phyloP scores from a whole-genome alignment of 2,113 vertebrate genomes.

The Anseranas semipalmata region DNA sequence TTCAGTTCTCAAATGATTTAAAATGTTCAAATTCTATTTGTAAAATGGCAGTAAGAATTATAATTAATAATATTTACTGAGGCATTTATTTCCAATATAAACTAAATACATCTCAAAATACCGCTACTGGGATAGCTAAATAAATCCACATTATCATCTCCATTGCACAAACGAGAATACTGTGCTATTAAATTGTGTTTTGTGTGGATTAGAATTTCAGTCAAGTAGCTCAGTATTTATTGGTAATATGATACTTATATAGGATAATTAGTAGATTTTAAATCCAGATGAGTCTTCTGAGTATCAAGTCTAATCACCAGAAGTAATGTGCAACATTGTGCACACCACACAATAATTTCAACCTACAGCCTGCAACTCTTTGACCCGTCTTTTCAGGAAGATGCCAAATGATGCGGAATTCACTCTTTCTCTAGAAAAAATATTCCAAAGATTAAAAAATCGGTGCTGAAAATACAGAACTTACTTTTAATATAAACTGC shows the following conservation, averaged over 20 bases:
- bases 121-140: background rate
- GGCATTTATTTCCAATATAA: background rate
- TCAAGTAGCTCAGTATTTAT: background rate
- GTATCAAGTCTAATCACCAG: background rate
- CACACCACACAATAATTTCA: background rate
- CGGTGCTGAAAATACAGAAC: background rate
- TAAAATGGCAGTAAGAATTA: background rate
- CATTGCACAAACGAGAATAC: background rate
- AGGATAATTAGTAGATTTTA: background rate
- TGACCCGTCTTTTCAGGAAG: background rate
- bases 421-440: background rate
- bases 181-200: background rate
- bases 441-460: background rate
- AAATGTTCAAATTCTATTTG: background rate
- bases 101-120: background rate
- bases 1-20: background rate
- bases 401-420: background rate
- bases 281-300: background rate
- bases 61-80: background rate
- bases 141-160: background rate
- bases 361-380: background rate
- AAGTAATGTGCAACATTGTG: background rate
- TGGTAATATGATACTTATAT: background rate
- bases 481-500: background rate
- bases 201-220: background rate